Percentiles rank a stretch among this genome's conserved stretches.
Conservation (phyloP, 2,113 vertebrate species). For the Damaliscus lunatus region DNA sequence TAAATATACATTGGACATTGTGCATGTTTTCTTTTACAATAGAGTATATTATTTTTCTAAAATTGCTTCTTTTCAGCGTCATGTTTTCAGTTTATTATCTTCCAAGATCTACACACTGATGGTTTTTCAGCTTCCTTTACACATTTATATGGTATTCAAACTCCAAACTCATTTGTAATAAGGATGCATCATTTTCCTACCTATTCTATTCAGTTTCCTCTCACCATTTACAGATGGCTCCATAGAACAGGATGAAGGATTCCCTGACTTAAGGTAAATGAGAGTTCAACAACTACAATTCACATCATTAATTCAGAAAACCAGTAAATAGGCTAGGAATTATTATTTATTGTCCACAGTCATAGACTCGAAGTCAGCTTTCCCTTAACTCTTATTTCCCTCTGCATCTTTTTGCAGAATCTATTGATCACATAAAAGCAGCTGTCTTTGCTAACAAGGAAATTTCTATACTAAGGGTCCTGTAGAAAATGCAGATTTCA, state of each 20-base stretch:
- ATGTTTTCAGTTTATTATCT: not conserved
- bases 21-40: not conserved
- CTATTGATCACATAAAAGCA: not conserved
- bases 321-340: not conserved
- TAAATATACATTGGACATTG: slow-evolving; percentile 12
- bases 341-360: not conserved
- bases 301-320: not conserved
- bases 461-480: not conserved
- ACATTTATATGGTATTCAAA: not conserved
- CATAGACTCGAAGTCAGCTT: not conserved
- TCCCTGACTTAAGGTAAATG: not conserved
- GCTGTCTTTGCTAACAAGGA: not conserved
- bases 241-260: not conserved
- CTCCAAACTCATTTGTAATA: not conserved
- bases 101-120: not conserved
- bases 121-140: not conserved
- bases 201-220: not conserved
- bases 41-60: not conserved
- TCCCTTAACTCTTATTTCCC: not conserved
- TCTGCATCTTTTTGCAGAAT: not conserved
- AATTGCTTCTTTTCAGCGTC: not conserved
- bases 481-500: not conserved
- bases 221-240: not conserved
- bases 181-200: not conserved
- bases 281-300: not conserved